A percentile compares a stretch with the other conserved stretches of the same genome.
These are phyloP conservation scores for Archilochus colubris DNA, from an alignment of 2,113 vertebrate species.

Conservation along the genomic window DNA sequence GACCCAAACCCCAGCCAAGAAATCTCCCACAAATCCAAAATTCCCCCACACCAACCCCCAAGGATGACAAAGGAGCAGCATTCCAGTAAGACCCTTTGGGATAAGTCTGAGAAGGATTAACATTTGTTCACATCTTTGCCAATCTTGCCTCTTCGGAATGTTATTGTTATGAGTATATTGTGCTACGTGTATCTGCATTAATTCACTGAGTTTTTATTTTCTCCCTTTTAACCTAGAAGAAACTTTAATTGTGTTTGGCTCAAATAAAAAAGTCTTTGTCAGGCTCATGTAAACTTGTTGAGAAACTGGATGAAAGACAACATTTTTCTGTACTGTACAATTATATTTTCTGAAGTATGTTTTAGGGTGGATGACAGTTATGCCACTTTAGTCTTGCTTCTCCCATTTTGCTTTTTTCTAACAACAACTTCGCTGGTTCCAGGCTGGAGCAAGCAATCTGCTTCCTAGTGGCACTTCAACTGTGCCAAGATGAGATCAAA, in stretches of 20 bases:
- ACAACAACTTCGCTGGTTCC: background rate
- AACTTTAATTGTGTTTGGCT: background rate
- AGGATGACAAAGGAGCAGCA: background rate
- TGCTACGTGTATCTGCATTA: background rate
- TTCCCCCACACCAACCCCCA: accelerated
- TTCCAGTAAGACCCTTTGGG: background rate
- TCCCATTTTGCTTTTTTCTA: background rate
- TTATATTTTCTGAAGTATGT: background rate
- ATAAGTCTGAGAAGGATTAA: background rate
- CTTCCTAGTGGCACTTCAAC: background rate
- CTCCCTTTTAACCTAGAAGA: background rate
- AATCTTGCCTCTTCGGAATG: background rate
- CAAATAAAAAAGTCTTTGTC: background rate
- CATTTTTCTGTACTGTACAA: background rate
- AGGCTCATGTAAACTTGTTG: background rate
- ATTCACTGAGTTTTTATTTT: background rate
- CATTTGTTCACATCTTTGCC: background rate
- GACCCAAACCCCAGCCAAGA: background rate
- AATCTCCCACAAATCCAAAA: background rate
- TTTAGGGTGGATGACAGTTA: background rate
- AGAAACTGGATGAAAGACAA: background rate
- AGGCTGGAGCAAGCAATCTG: background rate
- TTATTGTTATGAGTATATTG: background rate
- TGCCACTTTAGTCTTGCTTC: background rate
- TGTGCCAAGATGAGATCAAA: background rate